Evolutionary conservation across 2,113 vertebrate genomes (phyloP).

Genomic region (Geococcyx californianus): DNA sequence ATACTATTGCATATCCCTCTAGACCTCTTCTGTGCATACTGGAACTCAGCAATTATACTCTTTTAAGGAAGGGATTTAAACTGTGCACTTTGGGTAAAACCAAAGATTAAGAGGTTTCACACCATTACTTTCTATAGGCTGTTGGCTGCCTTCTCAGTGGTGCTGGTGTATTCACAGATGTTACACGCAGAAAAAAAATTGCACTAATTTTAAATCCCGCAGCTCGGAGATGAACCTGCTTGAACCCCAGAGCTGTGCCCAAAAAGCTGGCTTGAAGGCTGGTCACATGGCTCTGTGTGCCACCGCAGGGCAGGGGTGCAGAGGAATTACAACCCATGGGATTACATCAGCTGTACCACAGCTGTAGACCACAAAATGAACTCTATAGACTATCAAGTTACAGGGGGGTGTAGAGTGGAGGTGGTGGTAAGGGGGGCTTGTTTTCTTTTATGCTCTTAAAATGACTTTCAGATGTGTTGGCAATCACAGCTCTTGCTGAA

Average conservation of each 20-base stretch:
- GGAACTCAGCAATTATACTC: not conserved
- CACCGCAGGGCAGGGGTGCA: fast-evolving
- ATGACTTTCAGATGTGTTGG: constrained; percentile 8
- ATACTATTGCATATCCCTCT: not conserved
- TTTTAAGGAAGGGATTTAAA: not conserved
- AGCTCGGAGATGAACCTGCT: not conserved
- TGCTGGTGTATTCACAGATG: not conserved
- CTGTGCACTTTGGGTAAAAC: not conserved
- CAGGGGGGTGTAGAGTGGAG: too few species aligned
- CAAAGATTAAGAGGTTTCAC: not conserved
- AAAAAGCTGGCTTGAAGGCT: not conserved
- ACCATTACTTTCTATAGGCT: not conserved
- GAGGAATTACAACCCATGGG: not conserved
- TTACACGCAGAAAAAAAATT: not conserved
- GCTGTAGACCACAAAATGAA: not conserved
- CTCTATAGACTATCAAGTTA: not conserved
- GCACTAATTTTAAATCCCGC: not conserved
- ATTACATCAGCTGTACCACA: not conserved
- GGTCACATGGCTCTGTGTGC: fast-evolving
- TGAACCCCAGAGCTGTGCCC: not conserved
- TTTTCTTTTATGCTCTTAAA: not conserved
- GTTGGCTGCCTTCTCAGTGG: not conserved
- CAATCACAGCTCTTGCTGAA: not conserved
- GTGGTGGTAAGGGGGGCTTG: too few species aligned
- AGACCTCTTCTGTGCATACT: not conserved